A percentile compares a stretch with the other conserved stretches of the same genome.
Conservation (phyloP, 92 coral and sea anemone species). For the Micromussa lordhowensis region DNA sequence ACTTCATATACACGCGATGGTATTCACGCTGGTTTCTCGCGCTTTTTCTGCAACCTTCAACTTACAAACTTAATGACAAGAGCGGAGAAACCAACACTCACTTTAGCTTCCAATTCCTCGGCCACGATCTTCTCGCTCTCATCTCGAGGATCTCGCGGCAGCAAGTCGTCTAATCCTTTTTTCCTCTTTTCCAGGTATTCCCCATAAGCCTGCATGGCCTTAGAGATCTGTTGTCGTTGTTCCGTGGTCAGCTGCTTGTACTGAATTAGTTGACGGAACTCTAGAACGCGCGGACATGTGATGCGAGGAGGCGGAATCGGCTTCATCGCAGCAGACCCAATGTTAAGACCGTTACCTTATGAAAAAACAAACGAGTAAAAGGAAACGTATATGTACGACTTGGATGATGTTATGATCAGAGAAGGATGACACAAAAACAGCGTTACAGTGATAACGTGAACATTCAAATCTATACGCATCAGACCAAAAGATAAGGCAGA, state of each 20-base stretch:
- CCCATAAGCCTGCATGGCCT: slow-evolving; percentile 81
- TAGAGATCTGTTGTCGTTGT: slow-evolving; percentile 77
- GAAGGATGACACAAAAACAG: not conserved
- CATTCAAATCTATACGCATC: not conserved
- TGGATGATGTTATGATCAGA: not conserved
- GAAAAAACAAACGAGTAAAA: not conserved
- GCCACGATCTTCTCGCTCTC: slow-evolving; percentile 84
- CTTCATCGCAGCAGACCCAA: slow-evolving; percentile 71
- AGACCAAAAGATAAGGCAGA: not conserved
- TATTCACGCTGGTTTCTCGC: not conserved
- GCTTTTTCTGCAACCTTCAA: not conserved
- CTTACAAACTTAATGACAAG: not conserved
- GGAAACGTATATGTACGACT: not conserved
- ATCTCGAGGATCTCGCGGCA: slow-evolving; percentile 93
- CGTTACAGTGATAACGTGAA: not conserved
- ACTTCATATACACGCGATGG: not conserved
- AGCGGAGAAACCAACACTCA: slow-evolving; percentile 7
- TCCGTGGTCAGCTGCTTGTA: slow-evolving; percentile 81
- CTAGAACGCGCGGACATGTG: slow-evolving; percentile 88
- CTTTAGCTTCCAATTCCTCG: slow-evolving; percentile 74
- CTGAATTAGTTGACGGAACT: slow-evolving; percentile 87
- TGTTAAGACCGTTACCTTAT: slow-evolving; percentile 81
- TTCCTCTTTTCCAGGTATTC: slow-evolving; percentile 82
- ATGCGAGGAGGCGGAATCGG: slow-evolving; percentile 59
- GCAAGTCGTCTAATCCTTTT: slow-evolving; percentile 70